Base-by-base conservation (phyloP, 2,888 invertebrate species). In the Hirtodrosophila cameraria region DNA sequence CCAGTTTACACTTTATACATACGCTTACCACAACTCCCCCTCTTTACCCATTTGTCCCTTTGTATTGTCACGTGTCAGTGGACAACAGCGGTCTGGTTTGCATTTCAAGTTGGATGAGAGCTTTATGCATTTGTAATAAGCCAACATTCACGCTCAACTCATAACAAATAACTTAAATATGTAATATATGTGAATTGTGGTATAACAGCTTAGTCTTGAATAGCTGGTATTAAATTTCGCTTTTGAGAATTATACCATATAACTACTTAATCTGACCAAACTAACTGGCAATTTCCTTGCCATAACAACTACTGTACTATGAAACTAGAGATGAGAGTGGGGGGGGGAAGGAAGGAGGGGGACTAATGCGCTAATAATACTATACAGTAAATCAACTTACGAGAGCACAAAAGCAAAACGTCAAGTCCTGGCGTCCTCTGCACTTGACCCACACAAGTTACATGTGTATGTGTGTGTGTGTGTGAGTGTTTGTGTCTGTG, bases 371-470 rank as follows among this genome's bases (percentile, higher is more conserved):
- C 57, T 82, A 74, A 80, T 80, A 61, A 63, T 65, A 71, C 9
- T 59, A 63, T 65, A 71, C 9, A 43, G 65, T 48, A 82, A 79
- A 82, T 79, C 70, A 65, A 75, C 36, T 72, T 57, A 71, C 39
- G 46, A 67, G 35, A 38, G 54, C 38, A 55, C 18, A 57, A 48
- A 52, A 33, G 35, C 23, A 62, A 60, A 45, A 38, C 54, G 53
- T 52, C 61, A 61, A 58, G 52, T 55, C 15, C 46, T 55, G 43
- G 46, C 58, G 64, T 70, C 82, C 83, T 75, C 76, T 79, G 46
- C 59, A 48, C 73, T 73, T 82, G 82, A 79, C 79, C 79, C 54
- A 79, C 54, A 79, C 58, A 72, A 81, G 71, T 57, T 41, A 42
- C 48, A 55, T 71, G 46, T 12, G 16, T 2, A 0, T 8, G 3